These are phyloP conservation scores for Rhinatrema bivittatum DNA, from an alignment of 2,797 vertebrate species.

Conservation along the genomic window DNA sequence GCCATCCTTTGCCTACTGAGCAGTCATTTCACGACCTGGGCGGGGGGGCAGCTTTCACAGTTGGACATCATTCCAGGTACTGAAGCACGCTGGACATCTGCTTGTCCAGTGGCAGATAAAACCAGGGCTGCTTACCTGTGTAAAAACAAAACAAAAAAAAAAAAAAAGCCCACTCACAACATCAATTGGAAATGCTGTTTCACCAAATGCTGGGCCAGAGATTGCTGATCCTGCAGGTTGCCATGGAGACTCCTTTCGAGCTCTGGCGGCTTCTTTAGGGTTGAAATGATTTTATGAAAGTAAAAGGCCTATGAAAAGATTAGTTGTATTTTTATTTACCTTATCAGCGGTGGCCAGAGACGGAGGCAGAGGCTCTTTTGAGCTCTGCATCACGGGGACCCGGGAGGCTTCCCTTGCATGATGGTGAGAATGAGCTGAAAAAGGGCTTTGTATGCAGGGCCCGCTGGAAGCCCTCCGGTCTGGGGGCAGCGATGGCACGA, in stretches of 20 bases:
- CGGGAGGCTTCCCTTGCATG: too few species aligned
- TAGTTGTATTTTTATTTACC: not conserved
- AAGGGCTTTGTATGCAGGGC: too few species aligned
- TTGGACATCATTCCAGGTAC: too few species aligned
- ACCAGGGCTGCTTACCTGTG: not conserved
- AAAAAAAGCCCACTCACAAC: not conserved
- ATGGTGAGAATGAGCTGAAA: too few species aligned
- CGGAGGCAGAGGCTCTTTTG: not conserved
- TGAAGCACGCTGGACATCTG: not conserved
- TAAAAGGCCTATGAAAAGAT: not conserved
- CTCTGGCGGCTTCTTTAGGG: not conserved
- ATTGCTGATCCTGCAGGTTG: too few species aligned
- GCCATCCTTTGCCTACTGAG: too few species aligned
- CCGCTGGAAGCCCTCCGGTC: too few species aligned
- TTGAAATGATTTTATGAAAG: not conserved
- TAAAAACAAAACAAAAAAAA: too few species aligned
- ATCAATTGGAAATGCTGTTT: not conserved
- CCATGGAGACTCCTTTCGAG: conserved; percentile 8
- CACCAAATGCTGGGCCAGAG: not conserved
- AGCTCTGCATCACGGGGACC: too few species aligned
- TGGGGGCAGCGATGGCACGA: too few species aligned
- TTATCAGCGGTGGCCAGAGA: conserved; percentile 10
- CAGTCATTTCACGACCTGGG: too few species aligned
- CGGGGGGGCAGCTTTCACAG: too few species aligned
- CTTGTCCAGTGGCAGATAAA: not conserved